Base-by-base conservation (phyloP, 2,797 vertebrate species). In the Semaprochilodus insignis region DNA sequence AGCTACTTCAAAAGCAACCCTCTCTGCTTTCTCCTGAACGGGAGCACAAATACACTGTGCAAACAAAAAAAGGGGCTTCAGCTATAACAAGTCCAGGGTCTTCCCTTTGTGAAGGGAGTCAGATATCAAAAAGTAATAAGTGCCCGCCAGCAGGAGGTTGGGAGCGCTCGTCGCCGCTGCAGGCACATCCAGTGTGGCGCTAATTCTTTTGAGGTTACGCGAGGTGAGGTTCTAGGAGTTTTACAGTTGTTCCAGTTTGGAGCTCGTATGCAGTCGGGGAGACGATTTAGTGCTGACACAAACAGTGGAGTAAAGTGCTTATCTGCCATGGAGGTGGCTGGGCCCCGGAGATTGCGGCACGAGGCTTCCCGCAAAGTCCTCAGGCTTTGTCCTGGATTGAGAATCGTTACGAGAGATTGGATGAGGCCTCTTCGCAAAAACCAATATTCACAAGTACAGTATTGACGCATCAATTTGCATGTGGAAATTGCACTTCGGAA, bases 311-410 rank as follows among this genome's bases (percentile, higher is more conserved):
- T 78, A 74, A 85, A 81, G 71, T 82, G 78, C 75, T 83, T 83
- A 85, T 83, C 81, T 80, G 77, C 74, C 77, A 67, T 72, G 65
- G 78, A 76, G 63, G 81, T 80, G 78, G 78, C 78, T 83, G 81
- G 79, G 55, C 74, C 36, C 60, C 34, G 48, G 62, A 83, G 82
- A 74, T 74, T 74, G 69, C 34, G 40, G 51, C 77, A 69, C 23
- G 59, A 73, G 51, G 82, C 70, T 74, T 81, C 77, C 79, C 21
- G 70, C 48, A 65, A 77, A 81, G 70, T 75, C 63, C 52, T 69
- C 59, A 52, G 70, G 79, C 83, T 81, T 78, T 85, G 80, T 76
- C 72, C 71, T 75, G 77, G 62, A 79, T 67, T 67, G 72, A 74
- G 48, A 78, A 75, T 75, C 71, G 69, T 82, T 70, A 82, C 60